Evolutionary conservation across 2,888 invertebrate genomes (phyloP).

Genomic region (Flexamia atlantica): DNA sequence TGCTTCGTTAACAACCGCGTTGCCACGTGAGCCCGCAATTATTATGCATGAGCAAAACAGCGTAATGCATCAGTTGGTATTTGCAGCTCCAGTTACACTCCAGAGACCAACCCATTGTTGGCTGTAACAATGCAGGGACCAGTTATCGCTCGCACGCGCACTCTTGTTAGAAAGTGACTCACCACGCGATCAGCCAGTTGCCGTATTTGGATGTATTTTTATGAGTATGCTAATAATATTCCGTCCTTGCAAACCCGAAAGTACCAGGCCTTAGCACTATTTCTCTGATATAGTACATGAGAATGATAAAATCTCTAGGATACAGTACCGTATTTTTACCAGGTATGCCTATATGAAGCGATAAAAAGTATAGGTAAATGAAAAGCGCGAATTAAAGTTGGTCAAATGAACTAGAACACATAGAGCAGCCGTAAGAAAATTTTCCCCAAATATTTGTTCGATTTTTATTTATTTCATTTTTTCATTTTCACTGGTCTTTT

Average conservation of each 20-base stretch:
- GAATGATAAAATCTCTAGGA: too few relatives aligned
- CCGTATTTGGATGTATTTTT: conserved; percentile 38
- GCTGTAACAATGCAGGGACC: not conserved
- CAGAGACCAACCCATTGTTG: conserved; percentile 5
- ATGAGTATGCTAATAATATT: conserved; percentile 23
- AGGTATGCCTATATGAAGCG: too few relatives aligned
- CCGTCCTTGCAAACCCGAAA: not conserved
- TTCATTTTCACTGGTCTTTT: too few relatives aligned
- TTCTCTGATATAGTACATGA: not conserved
- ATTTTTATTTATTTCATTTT: too few relatives aligned
- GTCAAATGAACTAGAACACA: too few relatives aligned
- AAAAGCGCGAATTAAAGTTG: too few relatives aligned
- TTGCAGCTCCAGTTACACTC: not conserved
- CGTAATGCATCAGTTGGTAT: not conserved
- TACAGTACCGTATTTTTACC: too few relatives aligned
- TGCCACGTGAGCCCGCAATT: not conserved
- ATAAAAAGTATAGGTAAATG: too few relatives aligned
- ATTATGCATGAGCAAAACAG: not conserved
- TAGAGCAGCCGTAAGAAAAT: too few relatives aligned
- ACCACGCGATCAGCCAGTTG: conserved; percentile 15
- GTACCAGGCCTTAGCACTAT: not conserved
- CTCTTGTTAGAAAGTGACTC: conserved; percentile 21
- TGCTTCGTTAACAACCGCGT: not conserved
- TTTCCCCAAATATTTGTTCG: too few relatives aligned
- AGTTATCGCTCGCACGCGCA: not conserved